These are phyloP conservation scores for Aurelia aurita complex sp. Pacific DNA, from an alignment of 30 jellyfish, hydroid and myxozoan species.

Conservation along the genomic window DNA sequence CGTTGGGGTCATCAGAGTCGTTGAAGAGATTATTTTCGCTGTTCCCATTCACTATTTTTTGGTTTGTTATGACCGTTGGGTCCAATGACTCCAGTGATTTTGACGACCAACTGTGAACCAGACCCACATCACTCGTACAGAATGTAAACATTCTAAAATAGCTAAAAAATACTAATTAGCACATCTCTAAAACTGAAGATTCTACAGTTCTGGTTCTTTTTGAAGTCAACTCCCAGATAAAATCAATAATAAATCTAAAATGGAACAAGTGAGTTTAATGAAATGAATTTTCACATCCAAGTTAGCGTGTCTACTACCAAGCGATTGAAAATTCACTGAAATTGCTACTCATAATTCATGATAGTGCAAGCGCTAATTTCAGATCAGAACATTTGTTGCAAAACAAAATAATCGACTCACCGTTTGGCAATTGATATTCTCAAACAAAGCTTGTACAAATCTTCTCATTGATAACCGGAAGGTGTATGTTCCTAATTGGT, in stretches of 20 bases:
- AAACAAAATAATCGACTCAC: slow-evolving; percentile 50
- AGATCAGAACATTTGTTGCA: not conserved
- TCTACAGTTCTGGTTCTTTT: no score
- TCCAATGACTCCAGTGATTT: not conserved
- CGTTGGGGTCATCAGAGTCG: no score
- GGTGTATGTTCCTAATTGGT: slow-evolving; percentile 86
- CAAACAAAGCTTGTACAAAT: slow-evolving; percentile 88
- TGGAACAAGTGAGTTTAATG: no score
- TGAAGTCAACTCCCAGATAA: no score
- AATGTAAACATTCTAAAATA: not conserved
- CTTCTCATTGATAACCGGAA: slow-evolving; percentile 87
- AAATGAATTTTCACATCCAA: no score
- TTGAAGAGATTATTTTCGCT: not conserved
- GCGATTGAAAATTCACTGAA: no score
- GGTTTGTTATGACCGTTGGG: not conserved
- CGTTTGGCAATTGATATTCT: slow-evolving; percentile 75
- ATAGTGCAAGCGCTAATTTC: not conserved
- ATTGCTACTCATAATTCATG: no score
- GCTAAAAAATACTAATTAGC: not conserved
- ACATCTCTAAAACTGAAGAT: not conserved
- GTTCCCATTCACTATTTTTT: not conserved
- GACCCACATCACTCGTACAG: not conserved
- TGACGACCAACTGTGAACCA: not conserved
- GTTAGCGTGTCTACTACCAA: no score
- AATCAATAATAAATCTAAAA: no score